phyloP scores from a whole-genome alignment of 2,888 invertebrate genomes.

The Melitaea athalia region DNA sequence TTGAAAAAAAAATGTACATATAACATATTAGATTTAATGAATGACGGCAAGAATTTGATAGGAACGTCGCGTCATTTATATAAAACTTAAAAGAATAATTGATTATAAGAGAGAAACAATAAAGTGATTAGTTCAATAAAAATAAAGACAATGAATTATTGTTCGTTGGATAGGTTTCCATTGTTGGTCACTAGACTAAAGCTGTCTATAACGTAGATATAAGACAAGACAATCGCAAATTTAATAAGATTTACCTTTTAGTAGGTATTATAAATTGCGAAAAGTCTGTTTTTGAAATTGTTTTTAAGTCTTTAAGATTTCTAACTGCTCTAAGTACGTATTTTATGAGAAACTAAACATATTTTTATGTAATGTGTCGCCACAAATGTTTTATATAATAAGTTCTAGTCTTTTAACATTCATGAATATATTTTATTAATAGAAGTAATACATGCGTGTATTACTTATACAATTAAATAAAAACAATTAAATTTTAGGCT shows the following conservation, averaged over 20 bases:
- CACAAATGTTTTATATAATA: too few relatives aligned
- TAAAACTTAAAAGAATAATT: slow-evolving; percentile 80
- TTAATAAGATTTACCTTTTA: neutral
- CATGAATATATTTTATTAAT: too few relatives aligned
- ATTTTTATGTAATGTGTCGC: too few relatives aligned
- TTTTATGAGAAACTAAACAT: too few relatives aligned
- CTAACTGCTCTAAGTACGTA: too few relatives aligned
- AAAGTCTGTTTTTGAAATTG: too few relatives aligned
- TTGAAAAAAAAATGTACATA: slow-evolving; percentile 25
- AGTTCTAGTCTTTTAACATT: too few relatives aligned
- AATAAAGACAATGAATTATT: slow-evolving; percentile 81
- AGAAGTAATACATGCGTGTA: too few relatives aligned
- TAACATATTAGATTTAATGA: slow-evolving; percentile 52
- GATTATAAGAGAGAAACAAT: slow-evolving; percentile 80
- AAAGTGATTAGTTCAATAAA: slow-evolving; percentile 81
- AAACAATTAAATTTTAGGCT: too few relatives aligned
- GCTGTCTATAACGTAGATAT: slow-evolving; percentile 23
- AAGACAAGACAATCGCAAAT: slow-evolving; percentile 10
- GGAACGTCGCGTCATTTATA: slow-evolving; percentile 69
- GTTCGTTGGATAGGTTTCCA: slow-evolving; percentile 73
- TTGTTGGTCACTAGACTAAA: slow-evolving; percentile 65
- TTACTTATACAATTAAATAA: too few relatives aligned
- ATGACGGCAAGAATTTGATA: slow-evolving; percentile 67
- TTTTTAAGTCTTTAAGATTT: too few relatives aligned
- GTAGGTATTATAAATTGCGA: too few relatives aligned